Evolutionary conservation across 2,113 vertebrate genomes (phyloP), one percentile per base, ranked within the genome.

Genomic region (Cisticola juncidis): DNA sequence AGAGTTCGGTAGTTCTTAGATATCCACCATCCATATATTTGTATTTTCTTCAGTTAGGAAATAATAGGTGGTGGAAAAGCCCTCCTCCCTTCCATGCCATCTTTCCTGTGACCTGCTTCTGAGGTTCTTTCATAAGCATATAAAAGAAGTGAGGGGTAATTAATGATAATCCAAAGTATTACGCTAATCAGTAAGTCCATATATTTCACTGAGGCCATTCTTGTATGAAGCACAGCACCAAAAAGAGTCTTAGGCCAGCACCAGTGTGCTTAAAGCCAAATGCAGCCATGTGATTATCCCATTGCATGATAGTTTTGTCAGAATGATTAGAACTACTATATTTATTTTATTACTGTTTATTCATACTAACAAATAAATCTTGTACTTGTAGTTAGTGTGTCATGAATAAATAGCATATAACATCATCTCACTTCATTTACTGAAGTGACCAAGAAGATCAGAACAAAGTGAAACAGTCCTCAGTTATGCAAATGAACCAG

Each of bases 361-460:
- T 8, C 68, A 23, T 21, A 45, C 7, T 47, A 72, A 17, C 14
- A 81, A 89, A 58, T 47, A 66, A 64, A 45, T 79, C 18, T 78
- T 89, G 11, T 21, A 9, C 15, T 82, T 11, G 21, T 51, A 36
- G 26, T 78, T 64, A 16, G 8, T 16, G 9, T 79, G 11, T 66
- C 81, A 19, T 22, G 57, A 60, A 44, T 69, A 81, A 94, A 82
- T 29, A 62, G 33, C 44, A 23, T 3, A 5, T 33, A 70, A 58
- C 17, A 9, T 31, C 88, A 29, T 29, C 31, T 88, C 28, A 14
- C 9, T 91, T 87, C 14, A 12, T 66, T 90, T 33, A 44, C 31
- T 82, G 50, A 38, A 77, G 79, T 93, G 87, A 88, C 85, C 92
- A 93, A 73, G 70, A 64, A 56, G 42, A 90, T 88, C 33, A 73